Conservation (phyloP, 1,140 invertebrate genomes). For the Mycetomoellerius zeteki region DNA sequence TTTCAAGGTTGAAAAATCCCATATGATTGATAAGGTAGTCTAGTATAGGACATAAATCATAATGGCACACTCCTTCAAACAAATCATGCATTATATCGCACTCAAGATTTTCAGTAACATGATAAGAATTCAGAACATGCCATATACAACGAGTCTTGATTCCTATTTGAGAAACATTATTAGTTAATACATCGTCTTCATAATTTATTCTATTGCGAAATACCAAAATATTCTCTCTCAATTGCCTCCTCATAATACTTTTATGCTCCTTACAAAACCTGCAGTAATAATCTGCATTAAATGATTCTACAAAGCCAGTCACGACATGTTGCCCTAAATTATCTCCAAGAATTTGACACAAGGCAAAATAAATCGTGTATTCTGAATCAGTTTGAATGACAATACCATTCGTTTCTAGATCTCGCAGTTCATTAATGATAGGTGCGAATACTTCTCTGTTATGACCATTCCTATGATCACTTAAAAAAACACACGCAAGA, state of each 20-base stretch:
- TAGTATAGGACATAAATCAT: slow-evolving; percentile 16
- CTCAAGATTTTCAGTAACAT: not conserved
- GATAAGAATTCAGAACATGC: slow-evolving; percentile 6
- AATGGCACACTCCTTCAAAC: slow-evolving; percentile 7
- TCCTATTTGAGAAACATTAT: not conserved
- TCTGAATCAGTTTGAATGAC: slow-evolving; percentile 3
- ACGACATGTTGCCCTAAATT: slow-evolving; percentile 8
- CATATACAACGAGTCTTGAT: not conserved
- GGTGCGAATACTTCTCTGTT: not conserved
- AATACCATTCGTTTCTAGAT: slow-evolving; percentile 16
- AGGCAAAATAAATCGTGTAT: not conserved
- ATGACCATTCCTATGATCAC: no score
- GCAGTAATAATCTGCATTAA: not conserved
- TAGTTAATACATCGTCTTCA: slow-evolving; percentile 7
- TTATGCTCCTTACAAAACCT: slow-evolving; percentile 8
- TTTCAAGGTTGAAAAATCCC: slow-evolving; percentile 1
- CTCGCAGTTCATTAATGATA: not conserved
- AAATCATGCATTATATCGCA: slow-evolving; percentile 22
- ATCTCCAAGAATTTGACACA: slow-evolving; percentile 6
- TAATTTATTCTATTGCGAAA: slow-evolving; percentile 13
- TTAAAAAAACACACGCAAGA: no score
- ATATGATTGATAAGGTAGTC: slow-evolving; percentile 17
- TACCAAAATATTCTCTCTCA: not conserved
- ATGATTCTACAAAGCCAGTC: slow-evolving; percentile 8
- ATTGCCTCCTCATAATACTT: not conserved